A percentile compares a stretch with the other conserved stretches of the same genome.
Evolutionary conservation across 1,140 invertebrate genomes (phyloP).

Genomic region (Drosophila prosaltans): DNA sequence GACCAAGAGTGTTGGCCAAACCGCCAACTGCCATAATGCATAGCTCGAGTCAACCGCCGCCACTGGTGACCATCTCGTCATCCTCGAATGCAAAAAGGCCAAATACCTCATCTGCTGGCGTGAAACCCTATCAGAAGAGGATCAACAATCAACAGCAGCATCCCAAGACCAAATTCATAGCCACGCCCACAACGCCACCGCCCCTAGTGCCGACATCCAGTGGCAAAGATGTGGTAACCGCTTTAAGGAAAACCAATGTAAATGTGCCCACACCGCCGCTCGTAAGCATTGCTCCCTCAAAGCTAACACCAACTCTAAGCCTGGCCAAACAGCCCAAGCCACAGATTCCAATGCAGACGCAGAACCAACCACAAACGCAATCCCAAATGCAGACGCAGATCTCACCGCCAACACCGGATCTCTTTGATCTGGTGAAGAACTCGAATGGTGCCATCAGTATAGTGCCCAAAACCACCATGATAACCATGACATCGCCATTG

Average conservation of each 20-base stretch:
- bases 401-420: constrained; percentile 51
- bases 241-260: neutral
- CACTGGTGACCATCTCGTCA: constrained; percentile 74
- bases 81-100: constrained; percentile 25
- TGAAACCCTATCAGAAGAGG: constrained; percentile 71
- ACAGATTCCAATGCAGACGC: constrained; percentile 23
- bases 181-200: constrained; percentile 76
- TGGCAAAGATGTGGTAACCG: constrained; percentile 53
- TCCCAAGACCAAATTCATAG: constrained; percentile 62
- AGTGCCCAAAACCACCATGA: constrained; percentile 35
- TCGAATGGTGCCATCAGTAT: constrained; percentile 76
- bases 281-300: constrained; percentile 67
- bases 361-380: constrained; percentile 15
- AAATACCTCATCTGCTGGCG: constrained; percentile 19
- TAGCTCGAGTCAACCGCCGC: constrained; percentile 64
- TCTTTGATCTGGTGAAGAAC: constrained; percentile 79
- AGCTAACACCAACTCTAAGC: constrained; percentile 66
- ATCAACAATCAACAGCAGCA: constrained; percentile 29
- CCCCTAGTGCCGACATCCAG: constrained; percentile 69
- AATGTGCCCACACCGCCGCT: constrained; percentile 60
- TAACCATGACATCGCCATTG: constrained; percentile 43
- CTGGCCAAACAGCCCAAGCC: constrained; percentile 46
- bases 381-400: constrained; percentile 22
- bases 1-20: constrained; percentile 43
- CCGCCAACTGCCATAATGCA: constrained; percentile 39